Evolutionary conservation across 2,888 invertebrate genomes (phyloP).

Genomic region (Drosophila acutilabella): DNA sequence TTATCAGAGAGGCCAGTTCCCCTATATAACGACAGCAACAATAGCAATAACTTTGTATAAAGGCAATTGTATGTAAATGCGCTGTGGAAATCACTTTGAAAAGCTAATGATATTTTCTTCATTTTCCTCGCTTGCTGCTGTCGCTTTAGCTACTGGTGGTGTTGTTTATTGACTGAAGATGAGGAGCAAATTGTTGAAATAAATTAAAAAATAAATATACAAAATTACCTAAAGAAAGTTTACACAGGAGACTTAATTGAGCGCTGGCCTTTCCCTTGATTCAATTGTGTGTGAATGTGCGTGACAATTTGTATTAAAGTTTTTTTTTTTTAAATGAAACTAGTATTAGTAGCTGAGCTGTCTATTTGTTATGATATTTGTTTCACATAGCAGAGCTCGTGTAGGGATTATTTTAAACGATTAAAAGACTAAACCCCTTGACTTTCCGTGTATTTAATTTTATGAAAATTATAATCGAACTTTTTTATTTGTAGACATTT

Average conservation of each 20-base stretch:
- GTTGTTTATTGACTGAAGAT: constrained; percentile 27
- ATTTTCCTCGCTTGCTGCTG: constrained; percentile 16
- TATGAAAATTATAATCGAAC: no score
- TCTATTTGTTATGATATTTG: not conserved
- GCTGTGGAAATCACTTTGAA: constrained; percentile 64
- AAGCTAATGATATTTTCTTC: constrained; percentile 54
- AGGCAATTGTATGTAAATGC: constrained; percentile 69
- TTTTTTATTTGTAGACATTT: no score
- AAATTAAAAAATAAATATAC: constrained; percentile 13
- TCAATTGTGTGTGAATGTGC: not conserved
- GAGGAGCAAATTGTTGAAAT: constrained; percentile 39
- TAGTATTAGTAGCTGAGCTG: not conserved
- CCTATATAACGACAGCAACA: constrained; percentile 10
- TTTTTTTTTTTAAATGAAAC: not conserved
- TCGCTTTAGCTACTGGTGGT: constrained; percentile 22
- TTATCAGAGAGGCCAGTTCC: constrained; percentile 6
- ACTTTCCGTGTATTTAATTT: no score
- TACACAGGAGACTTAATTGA: constrained; percentile 26
- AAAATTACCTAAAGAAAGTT: constrained; percentile 39
- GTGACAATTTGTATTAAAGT: not conserved
- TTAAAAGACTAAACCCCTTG: no score
- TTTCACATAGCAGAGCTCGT: not conserved
- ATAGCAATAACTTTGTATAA: constrained; percentile 17
- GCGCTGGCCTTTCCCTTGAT: constrained; percentile 2
- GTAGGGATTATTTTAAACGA: no score